phyloP scores from a whole-genome alignment of 2,888 invertebrate species.

The Tenthredo notha region DNA sequence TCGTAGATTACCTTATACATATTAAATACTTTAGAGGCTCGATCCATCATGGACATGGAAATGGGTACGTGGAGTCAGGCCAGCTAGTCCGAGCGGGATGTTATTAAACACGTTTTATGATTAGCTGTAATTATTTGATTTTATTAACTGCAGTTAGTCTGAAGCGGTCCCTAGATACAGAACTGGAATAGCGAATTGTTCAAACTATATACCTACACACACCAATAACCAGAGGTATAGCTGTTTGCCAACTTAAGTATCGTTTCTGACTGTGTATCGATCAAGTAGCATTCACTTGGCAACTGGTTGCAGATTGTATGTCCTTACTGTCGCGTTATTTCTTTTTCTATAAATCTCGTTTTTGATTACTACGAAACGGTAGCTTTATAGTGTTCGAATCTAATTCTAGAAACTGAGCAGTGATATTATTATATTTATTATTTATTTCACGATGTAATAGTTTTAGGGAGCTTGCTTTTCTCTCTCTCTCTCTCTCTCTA shows the following conservation, averaged over 20 bases:
- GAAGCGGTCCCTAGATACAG: neutral
- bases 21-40: neutral
- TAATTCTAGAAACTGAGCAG: neutral
- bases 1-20: neutral
- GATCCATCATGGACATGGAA: neutral
- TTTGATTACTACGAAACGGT: neutral
- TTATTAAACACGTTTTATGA: neutral
- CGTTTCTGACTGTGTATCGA: neutral
- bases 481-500: neutral
- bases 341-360: slow-evolving; percentile 11
- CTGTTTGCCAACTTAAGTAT: slow-evolving; percentile 3
- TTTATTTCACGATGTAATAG: neutral
- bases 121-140: neutral
- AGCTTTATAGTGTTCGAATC: neutral
- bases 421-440: neutral
- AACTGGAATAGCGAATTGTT: slow-evolving; percentile 16
- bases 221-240: neutral
- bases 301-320: slow-evolving; percentile 1
- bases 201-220: neutral
- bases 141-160: neutral
- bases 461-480: neutral
- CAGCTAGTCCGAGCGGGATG: neutral
- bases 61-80: neutral
- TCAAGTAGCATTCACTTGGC: slow-evolving; percentile 7
- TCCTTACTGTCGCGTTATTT: neutral